phyloP scores from a whole-genome alignment of 2,888 invertebrate species.

The Neoscelio sp. region DNA sequence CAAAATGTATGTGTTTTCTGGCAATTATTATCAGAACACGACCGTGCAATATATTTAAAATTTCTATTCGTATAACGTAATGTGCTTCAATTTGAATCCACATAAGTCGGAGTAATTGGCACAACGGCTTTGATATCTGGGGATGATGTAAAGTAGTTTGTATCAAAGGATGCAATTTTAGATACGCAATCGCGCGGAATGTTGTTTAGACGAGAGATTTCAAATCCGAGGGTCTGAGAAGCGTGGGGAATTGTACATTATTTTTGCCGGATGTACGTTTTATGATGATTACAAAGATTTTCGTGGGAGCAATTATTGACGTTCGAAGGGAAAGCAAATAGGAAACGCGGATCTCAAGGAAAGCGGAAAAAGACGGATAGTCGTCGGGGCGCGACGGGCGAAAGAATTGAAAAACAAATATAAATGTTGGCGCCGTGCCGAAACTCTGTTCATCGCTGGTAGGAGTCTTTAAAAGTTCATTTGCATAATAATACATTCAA shows the following conservation, averaged over 20 bases:
- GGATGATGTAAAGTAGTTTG: conserved; percentile 46
- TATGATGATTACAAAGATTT: no score
- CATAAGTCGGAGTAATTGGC: conserved; percentile 45
- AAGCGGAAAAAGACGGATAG: no score
- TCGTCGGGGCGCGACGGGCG: conserved; percentile 16
- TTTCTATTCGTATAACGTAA: no score
- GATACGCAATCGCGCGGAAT: conserved; percentile 44
- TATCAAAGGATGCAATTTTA: conserved; percentile 57
- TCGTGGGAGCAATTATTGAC: no score
- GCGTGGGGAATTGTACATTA: neutral
- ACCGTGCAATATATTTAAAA: no score
- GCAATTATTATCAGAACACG: no score
- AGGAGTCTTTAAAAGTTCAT: conserved; percentile 78
- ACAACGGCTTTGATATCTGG: conserved; percentile 46
- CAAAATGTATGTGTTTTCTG: no score
- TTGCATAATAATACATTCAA: conserved; percentile 80
- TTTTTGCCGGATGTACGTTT: no score
- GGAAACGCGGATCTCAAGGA: conserved; percentile 21
- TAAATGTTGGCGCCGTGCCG: conserved; percentile 74
- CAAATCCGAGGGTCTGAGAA: conserved; percentile 1
- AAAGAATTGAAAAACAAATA: conserved; percentile 72
- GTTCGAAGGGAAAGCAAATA: neutral
- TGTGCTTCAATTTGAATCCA: conserved; percentile 54
- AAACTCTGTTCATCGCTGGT: conserved; percentile 71
- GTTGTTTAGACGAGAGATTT: conserved; percentile 12